phyloP scores from a whole-genome alignment of 2,113 vertebrate genomes.

The Peucedramus taeniatus region DNA sequence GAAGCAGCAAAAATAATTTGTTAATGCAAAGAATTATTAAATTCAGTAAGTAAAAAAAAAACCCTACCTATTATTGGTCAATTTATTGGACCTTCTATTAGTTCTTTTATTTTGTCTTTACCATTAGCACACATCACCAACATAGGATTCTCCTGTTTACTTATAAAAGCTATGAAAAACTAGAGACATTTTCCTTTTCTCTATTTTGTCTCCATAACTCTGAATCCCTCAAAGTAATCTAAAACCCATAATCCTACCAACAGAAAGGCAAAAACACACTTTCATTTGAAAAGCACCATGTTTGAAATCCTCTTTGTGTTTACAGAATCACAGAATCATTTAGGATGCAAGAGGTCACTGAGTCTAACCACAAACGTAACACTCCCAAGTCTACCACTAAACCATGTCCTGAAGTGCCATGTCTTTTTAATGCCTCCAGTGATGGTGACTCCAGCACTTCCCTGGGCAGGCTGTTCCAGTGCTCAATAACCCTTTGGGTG shows the following conservation, averaged over 20 bases:
- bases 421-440: neutral
- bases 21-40: neutral
- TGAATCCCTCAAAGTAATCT: neutral
- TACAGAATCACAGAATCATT: neutral
- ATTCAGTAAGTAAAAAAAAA: neutral
- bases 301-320: neutral
- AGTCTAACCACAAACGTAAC: neutral
- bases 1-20: neutral
- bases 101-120: neutral
- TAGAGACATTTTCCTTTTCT: neutral
- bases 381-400: neutral
- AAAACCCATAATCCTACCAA: accelerated
- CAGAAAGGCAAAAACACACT: neutral
- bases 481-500: neutral
- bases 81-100: neutral
- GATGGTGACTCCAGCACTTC: neutral
- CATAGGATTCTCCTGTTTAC: neutral
- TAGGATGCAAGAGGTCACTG: accelerated
- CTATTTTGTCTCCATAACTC: neutral
- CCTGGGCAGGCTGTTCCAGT: neutral
- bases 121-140: neutral
- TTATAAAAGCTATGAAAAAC: neutral
- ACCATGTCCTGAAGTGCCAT: neutral
- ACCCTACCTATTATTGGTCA: neutral
- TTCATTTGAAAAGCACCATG: neutral